Conservation (phyloP, 1,140 invertebrate genomes). For the Nixonia krombeini region DNA sequence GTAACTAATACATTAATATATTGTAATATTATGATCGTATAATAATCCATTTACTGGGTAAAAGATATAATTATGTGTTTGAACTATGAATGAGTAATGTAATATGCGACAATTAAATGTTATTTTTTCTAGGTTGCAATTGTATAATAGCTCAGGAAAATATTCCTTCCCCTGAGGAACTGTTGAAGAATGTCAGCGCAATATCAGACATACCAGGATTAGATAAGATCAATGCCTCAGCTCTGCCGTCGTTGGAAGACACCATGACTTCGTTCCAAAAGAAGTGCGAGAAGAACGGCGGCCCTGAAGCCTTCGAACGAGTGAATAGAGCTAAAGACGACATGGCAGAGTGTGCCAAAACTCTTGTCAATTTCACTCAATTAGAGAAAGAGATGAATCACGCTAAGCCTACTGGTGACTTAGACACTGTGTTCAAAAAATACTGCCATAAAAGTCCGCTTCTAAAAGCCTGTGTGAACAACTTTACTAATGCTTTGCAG, state of each 20-base stretch:
- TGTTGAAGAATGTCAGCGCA: conserved; percentile 39
- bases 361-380: conserved; percentile 69
- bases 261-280: conserved; percentile 57
- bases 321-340: conserved; percentile 56
- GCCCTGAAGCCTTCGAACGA: conserved; percentile 49
- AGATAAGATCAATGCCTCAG: conserved; percentile 44
- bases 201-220: conserved; percentile 36
- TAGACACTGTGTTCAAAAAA: conserved; percentile 79
- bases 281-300: conserved; percentile 69
- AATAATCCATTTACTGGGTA: no score
- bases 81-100: no score
- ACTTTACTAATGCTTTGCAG: conserved; percentile 74
- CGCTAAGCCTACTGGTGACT: conserved; percentile 74
- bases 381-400: conserved; percentile 75
- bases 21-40: no score
- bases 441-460: conserved; percentile 78
- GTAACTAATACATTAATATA: no score
- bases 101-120: no score
- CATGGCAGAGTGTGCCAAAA: conserved; percentile 66
- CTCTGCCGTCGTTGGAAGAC: conserved; percentile 54
- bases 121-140: no score
- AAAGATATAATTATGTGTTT: no score
- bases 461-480: conserved; percentile 75
- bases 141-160: conserved; percentile 17
- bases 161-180: conserved; percentile 10